Evolutionary conservation across 2,113 vertebrate genomes (phyloP).

Genomic region (Heloderma charlesbogerti): DNA sequence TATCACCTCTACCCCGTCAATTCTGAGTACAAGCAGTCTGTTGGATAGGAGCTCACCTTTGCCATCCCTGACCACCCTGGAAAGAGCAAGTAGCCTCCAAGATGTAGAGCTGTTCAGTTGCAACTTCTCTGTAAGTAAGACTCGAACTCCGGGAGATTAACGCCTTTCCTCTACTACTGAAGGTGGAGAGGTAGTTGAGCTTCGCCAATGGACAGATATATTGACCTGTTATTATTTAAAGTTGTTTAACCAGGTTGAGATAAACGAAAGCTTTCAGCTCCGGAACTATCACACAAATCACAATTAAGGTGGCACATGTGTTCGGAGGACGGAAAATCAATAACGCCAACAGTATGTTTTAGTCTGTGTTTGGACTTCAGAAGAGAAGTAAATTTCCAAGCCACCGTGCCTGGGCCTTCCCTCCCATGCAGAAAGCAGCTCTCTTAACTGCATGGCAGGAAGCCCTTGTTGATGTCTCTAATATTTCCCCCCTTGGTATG

Average conservation of each 20-base stretch:
- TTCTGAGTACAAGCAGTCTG: neutral
- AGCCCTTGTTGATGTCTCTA: constrained; percentile 62
- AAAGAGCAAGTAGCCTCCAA: neutral
- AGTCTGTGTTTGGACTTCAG: constrained; percentile 75
- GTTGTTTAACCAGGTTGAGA: constrained; percentile 79
- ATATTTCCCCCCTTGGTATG: constrained; percentile 61
- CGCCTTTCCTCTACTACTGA: neutral
- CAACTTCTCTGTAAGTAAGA: neutral
- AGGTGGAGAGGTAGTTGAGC: constrained; percentile 34
- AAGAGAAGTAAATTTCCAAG: constrained; percentile 75
- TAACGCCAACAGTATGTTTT: constrained; percentile 70
- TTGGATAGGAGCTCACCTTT: neutral
- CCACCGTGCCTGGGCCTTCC: constrained; percentile 55
- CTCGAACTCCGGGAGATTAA: constrained; percentile 34
- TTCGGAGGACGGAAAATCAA: constrained; percentile 74
- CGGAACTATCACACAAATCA: constrained; percentile 75
- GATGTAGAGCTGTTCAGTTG: neutral
- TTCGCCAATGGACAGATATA: constrained; percentile 72
- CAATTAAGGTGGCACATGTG: constrained; percentile 77
- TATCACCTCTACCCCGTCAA: neutral
- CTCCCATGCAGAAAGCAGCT: constrained; percentile 56
- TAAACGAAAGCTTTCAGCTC: constrained; percentile 76
- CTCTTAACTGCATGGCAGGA: constrained; percentile 64
- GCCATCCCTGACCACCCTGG: neutral
- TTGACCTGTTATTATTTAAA: constrained; percentile 79